These are phyloP conservation scores for Diaperis boleti DNA, from an alignment of 2,888 invertebrate species.

Conservation along the genomic window DNA sequence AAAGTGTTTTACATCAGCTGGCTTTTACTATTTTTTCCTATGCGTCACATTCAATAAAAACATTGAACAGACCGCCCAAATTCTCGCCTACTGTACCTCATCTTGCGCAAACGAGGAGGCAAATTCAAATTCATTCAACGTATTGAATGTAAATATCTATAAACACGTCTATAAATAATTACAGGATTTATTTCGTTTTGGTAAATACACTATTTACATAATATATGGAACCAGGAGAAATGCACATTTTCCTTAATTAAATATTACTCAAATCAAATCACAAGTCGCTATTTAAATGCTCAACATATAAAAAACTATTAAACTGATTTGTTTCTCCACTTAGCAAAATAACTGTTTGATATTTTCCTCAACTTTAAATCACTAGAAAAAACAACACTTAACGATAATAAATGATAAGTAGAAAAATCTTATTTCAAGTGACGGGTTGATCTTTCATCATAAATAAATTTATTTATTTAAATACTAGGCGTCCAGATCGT, in stretches of 20 bases:
- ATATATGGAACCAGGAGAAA: conserved; percentile 27
- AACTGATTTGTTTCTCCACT: not conserved
- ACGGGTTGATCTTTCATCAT: conserved; percentile 11
- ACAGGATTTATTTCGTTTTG: conserved; percentile 31
- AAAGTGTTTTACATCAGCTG: no score
- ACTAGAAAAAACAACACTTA: conserved; percentile 24
- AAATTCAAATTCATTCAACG: no score
- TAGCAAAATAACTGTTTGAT: conserved; percentile 9
- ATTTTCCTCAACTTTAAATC: conserved; percentile 19
- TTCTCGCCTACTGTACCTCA: no score
- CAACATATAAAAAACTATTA: conserved; percentile 28
- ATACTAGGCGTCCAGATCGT: conserved; percentile 86
- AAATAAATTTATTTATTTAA: conserved; percentile 32
- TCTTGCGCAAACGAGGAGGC: no score
- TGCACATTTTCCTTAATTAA: conserved; percentile 30
- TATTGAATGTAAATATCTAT: no score
- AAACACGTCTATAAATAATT: no score
- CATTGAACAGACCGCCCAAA: no score
- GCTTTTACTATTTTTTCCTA: no score
- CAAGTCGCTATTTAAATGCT: conserved; percentile 36
- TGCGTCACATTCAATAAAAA: no score
- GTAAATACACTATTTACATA: conserved; percentile 35
- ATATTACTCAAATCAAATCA: conserved; percentile 23
- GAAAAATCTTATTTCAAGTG: conserved; percentile 17
- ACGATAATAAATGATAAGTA: conserved; percentile 19